phyloP scores from a whole-genome alignment of 2,797 vertebrate genomes.

The Echeneis naucrates region DNA sequence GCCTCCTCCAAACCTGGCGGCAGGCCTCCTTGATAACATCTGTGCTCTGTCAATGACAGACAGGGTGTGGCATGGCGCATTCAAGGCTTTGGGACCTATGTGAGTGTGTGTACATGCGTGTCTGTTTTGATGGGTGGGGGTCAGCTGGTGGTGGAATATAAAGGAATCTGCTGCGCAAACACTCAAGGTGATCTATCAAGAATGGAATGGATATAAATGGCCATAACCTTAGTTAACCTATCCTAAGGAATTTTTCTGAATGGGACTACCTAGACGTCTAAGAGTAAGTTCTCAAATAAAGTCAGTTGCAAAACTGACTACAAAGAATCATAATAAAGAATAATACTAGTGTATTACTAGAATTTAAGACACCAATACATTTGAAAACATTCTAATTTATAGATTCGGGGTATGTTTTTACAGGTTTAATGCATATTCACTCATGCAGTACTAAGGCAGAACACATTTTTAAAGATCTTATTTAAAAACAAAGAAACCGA shows the following conservation, averaged over 20 bases:
- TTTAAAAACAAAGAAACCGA: no score
- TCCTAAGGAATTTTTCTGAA: conserved; percentile 41
- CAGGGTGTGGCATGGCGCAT: conserved; percentile 48
- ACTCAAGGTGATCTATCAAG: conserved; percentile 56
- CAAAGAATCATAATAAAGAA: no score
- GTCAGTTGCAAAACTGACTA: conserved; percentile 27
- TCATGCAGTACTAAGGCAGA: not conserved
- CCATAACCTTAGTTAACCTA: conserved; percentile 40
- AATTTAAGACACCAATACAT: not conserved
- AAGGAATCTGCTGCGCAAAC: conserved; percentile 52
- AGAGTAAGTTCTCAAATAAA: conserved; percentile 20
- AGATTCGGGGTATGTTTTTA: not conserved
- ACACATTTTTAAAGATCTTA: not conserved
- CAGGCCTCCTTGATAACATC: conserved; percentile 73
- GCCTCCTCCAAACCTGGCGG: conserved; percentile 45
- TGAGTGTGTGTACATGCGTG: conserved; percentile 28
- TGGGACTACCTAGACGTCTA: conserved; percentile 19
- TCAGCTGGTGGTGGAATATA: conserved; percentile 26
- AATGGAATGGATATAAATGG: conserved; percentile 43
- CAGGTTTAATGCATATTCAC: not conserved
- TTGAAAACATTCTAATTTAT: not conserved
- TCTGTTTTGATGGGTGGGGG: conserved; percentile 40
- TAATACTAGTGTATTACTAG: not conserved
- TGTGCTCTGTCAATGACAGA: conserved; percentile 76
- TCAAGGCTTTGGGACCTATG: conserved; percentile 37